Evolutionary conservation across 2,797 vertebrate genomes (phyloP).

Genomic region (Ambastaia sidthimunki): DNA sequence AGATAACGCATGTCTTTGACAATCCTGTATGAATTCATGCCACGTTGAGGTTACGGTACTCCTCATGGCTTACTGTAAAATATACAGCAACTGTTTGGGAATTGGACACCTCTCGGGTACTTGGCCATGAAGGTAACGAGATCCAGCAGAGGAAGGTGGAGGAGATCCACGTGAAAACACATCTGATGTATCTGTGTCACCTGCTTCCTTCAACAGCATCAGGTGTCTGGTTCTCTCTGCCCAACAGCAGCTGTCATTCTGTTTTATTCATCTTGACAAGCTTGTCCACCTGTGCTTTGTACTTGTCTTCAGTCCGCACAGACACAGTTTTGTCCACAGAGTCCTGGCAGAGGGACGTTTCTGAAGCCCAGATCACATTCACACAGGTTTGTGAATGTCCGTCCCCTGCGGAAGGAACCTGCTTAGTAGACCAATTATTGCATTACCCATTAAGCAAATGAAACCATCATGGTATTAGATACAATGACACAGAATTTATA

Average conservation of each 20-base stretch:
- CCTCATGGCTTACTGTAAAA: background rate
- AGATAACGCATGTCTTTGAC: background rate
- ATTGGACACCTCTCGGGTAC: background rate
- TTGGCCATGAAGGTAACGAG: conserved; percentile 31
- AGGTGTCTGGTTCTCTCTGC: conserved; percentile 35
- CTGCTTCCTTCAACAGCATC: conserved; percentile 38
- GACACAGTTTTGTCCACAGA: conserved; percentile 10
- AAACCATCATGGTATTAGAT: background rate
- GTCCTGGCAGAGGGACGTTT: background rate
- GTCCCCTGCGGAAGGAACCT: background rate
- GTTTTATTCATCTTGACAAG: conserved; percentile 52
- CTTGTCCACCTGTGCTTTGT: conserved; percentile 34
- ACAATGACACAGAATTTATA: background rate
- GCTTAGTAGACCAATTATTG: background rate
- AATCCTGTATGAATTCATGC: background rate
- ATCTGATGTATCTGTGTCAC: conserved; percentile 20
- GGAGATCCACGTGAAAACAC: background rate
- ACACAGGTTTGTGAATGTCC: background rate
- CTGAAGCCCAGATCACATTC: background rate
- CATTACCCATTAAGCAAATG: background rate
- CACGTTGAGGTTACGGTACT: background rate
- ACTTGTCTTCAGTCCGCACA: conserved; percentile 21
- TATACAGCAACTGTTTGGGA: background rate
- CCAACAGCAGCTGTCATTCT: conserved; percentile 12
- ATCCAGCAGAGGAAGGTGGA: background rate